These are phyloP conservation scores for Nyctalus aviator DNA, from an alignment of 2,797 vertebrate genomes.

Conservation along the genomic window DNA sequence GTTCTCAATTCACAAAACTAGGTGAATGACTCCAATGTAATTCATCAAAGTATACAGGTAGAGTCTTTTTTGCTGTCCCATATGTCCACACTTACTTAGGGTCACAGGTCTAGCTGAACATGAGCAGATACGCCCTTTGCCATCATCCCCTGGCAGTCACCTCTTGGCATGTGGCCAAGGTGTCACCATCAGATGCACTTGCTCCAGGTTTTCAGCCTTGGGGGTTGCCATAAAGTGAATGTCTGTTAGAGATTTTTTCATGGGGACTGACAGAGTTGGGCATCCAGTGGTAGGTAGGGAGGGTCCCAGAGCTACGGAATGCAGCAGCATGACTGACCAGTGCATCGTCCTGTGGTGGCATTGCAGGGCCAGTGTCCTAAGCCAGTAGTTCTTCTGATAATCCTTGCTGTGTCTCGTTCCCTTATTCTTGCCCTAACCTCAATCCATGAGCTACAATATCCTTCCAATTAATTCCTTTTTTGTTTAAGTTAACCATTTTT, in stretches of 20 bases:
- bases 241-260: not conserved
- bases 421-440: not conserved
- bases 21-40: not conserved
- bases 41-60: not conserved
- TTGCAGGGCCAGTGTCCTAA: not conserved
- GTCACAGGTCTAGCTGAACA: not conserved
- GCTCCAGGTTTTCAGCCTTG: not conserved
- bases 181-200: not conserved
- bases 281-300: too few species aligned
- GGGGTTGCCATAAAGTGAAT: not conserved
- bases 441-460: not conserved
- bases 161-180: too few species aligned
- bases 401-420: not conserved
- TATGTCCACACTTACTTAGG: not conserved
- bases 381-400: not conserved
- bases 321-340: not conserved
- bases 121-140: not conserved
- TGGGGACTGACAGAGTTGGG: not conserved
- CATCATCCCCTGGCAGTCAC: not conserved
- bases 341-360: not conserved
- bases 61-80: not conserved
- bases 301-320: not conserved
- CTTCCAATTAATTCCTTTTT: slow-evolving; percentile 12
- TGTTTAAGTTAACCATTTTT: slow-evolving; percentile 17
- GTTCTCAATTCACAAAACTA: not conserved